phyloP scores from a whole-genome alignment of 1,140 invertebrate species.

The Muscidifurax raptorellus region DNA sequence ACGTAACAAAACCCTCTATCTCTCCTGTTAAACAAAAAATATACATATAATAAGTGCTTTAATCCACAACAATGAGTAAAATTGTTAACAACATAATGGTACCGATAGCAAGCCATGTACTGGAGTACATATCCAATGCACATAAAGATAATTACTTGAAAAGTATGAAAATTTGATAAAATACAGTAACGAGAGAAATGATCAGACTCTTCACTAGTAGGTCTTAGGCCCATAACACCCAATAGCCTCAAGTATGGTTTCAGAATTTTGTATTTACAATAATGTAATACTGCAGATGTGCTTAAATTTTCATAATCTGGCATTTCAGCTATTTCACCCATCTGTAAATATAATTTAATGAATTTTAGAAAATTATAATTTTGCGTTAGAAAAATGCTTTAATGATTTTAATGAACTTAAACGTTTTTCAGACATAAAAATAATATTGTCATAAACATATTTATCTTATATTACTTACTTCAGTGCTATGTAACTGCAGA shows the following conservation, averaged over 20 bases:
- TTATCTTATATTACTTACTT: conserved; percentile 69
- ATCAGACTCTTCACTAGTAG: conserved; percentile 79
- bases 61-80: background rate
- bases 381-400: background rate
- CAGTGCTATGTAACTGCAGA: conserved; percentile 69
- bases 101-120: conserved; percentile 83
- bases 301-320: conserved; percentile 81
- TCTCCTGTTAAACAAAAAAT: conserved; percentile 72
- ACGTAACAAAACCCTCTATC: conserved; percentile 85
- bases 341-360: conserved; percentile 69
- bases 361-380: conserved; percentile 15
- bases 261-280: conserved; percentile 87
- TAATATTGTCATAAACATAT: background rate
- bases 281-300: conserved; percentile 84
- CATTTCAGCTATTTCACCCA: conserved; percentile 81
- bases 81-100: conserved; percentile 15
- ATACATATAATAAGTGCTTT: background rate
- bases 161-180: conserved; percentile 81
- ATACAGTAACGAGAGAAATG: conserved; percentile 77
- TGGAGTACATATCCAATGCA: conserved; percentile 84
- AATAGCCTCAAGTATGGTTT: conserved; percentile 84
- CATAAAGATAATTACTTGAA: conserved; percentile 81
- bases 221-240: conserved; percentile 84
- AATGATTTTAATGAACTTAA: no score
- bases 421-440: background rate